Evolutionary conservation across 2,797 vertebrate genomes (phyloP).

Genomic region (Ispidina picta): DNA sequence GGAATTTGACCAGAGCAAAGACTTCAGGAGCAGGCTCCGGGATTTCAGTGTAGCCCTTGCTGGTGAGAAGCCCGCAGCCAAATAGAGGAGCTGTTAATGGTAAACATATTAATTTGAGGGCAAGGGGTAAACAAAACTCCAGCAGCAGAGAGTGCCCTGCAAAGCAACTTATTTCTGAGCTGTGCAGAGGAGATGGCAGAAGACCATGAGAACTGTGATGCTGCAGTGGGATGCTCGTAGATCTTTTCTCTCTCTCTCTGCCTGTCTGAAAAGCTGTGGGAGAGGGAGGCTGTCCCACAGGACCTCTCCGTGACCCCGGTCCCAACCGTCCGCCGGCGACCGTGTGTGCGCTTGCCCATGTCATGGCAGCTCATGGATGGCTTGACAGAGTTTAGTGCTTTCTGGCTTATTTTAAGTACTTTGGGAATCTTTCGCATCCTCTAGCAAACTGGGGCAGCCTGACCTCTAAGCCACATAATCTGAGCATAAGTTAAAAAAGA

Average conservation of each 20-base stretch:
- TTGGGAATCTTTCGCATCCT: slow-evolving; percentile 39
- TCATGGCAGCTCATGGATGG: slow-evolving; percentile 3
- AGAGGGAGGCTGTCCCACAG: slow-evolving; percentile 7
- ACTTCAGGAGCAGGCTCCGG: background rate
- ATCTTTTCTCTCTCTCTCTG: background rate
- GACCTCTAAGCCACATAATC: slow-evolving; percentile 34
- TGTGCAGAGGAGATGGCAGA: background rate
- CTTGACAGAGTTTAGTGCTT: slow-evolving; percentile 31
- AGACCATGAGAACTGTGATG: background rate
- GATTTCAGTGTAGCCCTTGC: background rate
- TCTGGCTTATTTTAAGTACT: slow-evolving; percentile 23
- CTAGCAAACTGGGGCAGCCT: slow-evolving; percentile 1
- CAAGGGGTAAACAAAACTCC: background rate
- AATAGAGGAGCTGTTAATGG: background rate
- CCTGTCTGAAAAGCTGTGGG: background rate
- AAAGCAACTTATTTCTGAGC: background rate
- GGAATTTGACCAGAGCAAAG: slow-evolving; percentile 42
- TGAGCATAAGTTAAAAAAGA: slow-evolving; percentile 42
- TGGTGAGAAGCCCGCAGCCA: background rate
- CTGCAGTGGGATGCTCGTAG: background rate
- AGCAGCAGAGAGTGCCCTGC: background rate
- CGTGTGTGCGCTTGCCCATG: slow-evolving; percentile 8
- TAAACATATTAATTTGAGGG: slow-evolving; percentile 35
- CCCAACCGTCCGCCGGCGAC: slow-evolving; percentile 10
- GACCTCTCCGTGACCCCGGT: slow-evolving; percentile 53